A percentile compares a stretch with the other conserved stretches of the same genome.
Conservation (phyloP, 2,888 invertebrate species). For the Aphidius colemani region DNA sequence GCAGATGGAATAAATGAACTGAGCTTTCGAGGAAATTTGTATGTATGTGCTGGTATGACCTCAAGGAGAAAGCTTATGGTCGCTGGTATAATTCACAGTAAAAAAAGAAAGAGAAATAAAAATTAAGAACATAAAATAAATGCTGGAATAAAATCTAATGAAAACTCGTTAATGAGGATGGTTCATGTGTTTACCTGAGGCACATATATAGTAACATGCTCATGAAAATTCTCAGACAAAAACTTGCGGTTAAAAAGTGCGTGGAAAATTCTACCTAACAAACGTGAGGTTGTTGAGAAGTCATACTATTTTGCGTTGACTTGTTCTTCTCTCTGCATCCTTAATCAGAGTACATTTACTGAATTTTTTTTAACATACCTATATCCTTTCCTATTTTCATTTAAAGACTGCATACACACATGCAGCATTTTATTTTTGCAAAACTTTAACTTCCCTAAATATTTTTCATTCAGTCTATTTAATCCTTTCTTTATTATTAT, state of each 20-base stretch:
- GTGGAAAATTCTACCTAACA: conserved; percentile 50
- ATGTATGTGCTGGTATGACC: background rate
- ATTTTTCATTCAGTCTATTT: background rate
- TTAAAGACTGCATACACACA: too few relatives aligned
- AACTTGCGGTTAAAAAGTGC: conserved; percentile 34
- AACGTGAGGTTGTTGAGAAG: conserved; percentile 55
- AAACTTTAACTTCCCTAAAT: too few relatives aligned
- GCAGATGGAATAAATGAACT: too few relatives aligned
- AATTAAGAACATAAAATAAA: background rate
- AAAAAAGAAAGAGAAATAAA: background rate
- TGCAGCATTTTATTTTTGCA: too few relatives aligned
- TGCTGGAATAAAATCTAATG: too few relatives aligned
- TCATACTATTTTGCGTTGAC: conserved; percentile 53
- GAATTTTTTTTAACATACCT: too few relatives aligned
- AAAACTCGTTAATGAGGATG: conserved; percentile 9
- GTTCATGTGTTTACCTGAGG: background rate
- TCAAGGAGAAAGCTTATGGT: background rate
- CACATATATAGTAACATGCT: background rate
- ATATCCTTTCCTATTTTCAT: too few relatives aligned
- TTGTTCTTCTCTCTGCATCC: conserved; percentile 38
- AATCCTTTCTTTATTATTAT: background rate
- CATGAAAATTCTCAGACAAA: conserved; percentile 11
- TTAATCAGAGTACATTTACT: too few relatives aligned
- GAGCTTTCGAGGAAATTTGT: background rate
- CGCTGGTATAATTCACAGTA: background rate